Evolutionary conservation across 2,113 vertebrate species (phyloP), one percentile per base, ranked within the genome.

Genomic region (Pollachius pollachius): DNA sequence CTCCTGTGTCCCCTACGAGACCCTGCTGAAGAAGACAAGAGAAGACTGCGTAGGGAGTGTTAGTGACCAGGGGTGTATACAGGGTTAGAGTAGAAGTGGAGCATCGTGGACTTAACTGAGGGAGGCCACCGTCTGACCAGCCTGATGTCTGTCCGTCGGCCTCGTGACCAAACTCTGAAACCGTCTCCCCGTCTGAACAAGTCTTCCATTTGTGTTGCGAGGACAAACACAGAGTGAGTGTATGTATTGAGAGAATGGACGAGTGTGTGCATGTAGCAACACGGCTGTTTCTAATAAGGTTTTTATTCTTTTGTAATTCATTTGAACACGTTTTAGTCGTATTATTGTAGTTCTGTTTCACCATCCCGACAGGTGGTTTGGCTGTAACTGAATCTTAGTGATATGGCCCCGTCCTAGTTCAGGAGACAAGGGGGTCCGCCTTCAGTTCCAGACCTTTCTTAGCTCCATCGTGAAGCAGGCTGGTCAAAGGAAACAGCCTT

Each of bases 151-250:
- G 60, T 64, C 62, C 52, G 57, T 61, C 62, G 58, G 66, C 77
- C 52, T 77, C 41, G 16, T 11, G 69, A 76, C 81, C 77, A 70
- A 73, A 69, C 17, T 68, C 64, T 72, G 37, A 25, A 54, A 30
- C 41, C 64, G 37, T 41, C 68, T 27, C 54, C 16, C 71, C 68
- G 71, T 73, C 30, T 41, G 18, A 79, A 69, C 30, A 13, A 74
- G 80, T 84, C 82, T 82, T 88, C 76, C 84, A 76, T 74, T 83
- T 72, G 11, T 65, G 63, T 57, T 18, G 76, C 63, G 77, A 72
- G 41, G 70, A 78, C 58, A 52, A 17, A 48, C 41, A 25, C 52
- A 60, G 75, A 66, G 56, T 69, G 83, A 66, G 70, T 80, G 83
- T 67, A 3, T 79, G 77, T 64, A 7, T 25, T 27, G 75, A 69